phyloP scores from a whole-genome alignment of 2,888 invertebrate genomes.

The Heteropelma amictum region DNA sequence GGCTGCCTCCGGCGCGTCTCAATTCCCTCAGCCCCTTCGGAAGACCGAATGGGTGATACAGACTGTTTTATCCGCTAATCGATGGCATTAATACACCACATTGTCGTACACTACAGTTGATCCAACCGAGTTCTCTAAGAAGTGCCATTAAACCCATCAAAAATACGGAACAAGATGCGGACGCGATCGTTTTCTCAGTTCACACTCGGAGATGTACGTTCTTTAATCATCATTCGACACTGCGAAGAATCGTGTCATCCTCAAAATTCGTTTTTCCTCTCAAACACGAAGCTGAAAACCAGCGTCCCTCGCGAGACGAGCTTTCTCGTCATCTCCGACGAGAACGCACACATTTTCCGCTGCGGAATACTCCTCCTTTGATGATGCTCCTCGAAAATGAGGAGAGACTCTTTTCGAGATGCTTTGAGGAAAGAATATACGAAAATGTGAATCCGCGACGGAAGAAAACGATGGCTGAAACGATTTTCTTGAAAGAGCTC shows the following conservation, averaged over 20 bases:
- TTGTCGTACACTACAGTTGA: constrained; percentile 20
- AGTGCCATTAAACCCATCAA: neutral
- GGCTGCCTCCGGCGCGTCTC: constrained; percentile 5
- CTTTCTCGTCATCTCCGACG: constrained; percentile 3
- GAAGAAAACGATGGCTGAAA: no score
- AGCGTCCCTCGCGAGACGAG: neutral
- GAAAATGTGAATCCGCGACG: neutral
- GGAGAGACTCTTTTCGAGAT: neutral
- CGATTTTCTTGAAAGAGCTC: no score
- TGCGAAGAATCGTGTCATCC: no score
- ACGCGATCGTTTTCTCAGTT: neutral
- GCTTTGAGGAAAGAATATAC: neutral
- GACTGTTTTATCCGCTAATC: constrained; percentile 23
- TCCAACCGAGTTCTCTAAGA: neutral
- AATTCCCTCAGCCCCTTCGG: neutral
- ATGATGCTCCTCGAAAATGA: neutral
- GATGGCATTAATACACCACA: constrained; percentile 11
- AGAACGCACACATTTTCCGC: constrained; percentile 8
- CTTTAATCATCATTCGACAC: no score
- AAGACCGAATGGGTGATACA: constrained; percentile 3
- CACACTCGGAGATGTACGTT: no score
- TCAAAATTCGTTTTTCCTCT: constrained; percentile 1
- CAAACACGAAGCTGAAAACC: neutral
- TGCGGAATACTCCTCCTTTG: constrained; percentile 7
- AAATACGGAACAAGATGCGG: neutral